These are phyloP conservation scores for Penelope pileata DNA, from an alignment of 2,113 vertebrate genomes.

Conservation along the genomic window DNA sequence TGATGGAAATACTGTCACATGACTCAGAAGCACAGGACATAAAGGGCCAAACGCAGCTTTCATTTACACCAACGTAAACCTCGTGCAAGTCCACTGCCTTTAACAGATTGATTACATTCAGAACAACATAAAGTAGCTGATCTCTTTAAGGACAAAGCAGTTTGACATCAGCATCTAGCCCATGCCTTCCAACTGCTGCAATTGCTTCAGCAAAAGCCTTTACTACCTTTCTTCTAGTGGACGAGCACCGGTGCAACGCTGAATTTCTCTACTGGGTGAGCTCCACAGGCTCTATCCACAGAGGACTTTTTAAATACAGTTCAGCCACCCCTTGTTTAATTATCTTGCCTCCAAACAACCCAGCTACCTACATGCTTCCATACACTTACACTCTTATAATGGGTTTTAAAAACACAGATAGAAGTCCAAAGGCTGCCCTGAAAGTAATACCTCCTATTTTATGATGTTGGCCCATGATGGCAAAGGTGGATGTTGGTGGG, in stretches of 20 bases:
- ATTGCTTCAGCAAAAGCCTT: neutral
- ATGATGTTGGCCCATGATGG: no score
- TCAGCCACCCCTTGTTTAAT: neutral
- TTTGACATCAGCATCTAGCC: neutral
- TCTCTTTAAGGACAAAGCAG: neutral
- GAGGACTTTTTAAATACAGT: neutral
- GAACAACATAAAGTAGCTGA: neutral
- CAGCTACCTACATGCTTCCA: neutral
- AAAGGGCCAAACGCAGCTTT: slow-evolving; percentile 24
- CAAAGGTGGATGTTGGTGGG: no score
- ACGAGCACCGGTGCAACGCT: no score
- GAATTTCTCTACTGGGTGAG: neutral
- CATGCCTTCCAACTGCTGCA: neutral
- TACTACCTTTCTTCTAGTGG: no score
- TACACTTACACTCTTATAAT: rapidly evolving
- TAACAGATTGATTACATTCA: neutral
- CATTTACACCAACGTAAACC: neutral
- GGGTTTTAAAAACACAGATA: neutral
- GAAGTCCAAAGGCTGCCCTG: no score
- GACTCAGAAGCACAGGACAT: slow-evolving; percentile 47
- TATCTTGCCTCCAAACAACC: neutral
- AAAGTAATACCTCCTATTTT: no score
- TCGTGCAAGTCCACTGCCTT: neutral
- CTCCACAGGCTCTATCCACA: rapidly evolving
- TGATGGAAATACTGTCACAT: slow-evolving; percentile 61